These are phyloP conservation scores for Rhipidura dahli DNA, from an alignment of 2,113 vertebrate genomes.

Conservation along the genomic window DNA sequence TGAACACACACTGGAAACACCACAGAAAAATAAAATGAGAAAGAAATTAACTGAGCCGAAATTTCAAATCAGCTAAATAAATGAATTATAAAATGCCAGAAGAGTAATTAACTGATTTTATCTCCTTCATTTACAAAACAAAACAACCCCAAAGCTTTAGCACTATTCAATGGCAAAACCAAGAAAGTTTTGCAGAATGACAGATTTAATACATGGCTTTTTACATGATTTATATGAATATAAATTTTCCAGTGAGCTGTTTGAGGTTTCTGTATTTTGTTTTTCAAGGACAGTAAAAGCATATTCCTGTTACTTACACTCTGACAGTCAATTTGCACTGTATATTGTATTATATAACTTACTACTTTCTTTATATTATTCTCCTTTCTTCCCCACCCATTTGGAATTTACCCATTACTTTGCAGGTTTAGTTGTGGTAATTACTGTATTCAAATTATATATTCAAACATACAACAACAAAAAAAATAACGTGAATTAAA, in stretches of 20 bases:
- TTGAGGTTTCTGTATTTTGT: not conserved
- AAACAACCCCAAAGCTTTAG: not conserved
- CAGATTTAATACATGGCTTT: not conserved
- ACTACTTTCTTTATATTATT: not conserved
- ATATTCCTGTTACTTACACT: not conserved
- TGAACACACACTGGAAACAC: slow-evolving; percentile 69
- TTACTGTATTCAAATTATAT: not conserved
- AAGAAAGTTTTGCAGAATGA: not conserved
- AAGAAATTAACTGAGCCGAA: not conserved
- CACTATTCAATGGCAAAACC: not conserved
- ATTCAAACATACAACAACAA: not conserved
- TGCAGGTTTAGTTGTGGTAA: not conserved
- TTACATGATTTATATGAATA: not conserved
- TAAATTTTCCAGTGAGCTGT: not conserved
- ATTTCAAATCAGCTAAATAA: not conserved
- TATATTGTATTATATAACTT: not conserved
- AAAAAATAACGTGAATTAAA: not conserved
- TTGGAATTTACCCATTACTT: not conserved
- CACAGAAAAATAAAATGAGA: not conserved
- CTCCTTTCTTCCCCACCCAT: not conserved
- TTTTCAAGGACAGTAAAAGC: not conserved
- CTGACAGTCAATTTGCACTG: not conserved
- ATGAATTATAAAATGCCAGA: not conserved
- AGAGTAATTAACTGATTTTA: not conserved
- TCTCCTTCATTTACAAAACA: not conserved